Evolutionary conservation across 2,888 invertebrate genomes (phyloP).

Genomic region (Trissolcus brochymenae): DNA sequence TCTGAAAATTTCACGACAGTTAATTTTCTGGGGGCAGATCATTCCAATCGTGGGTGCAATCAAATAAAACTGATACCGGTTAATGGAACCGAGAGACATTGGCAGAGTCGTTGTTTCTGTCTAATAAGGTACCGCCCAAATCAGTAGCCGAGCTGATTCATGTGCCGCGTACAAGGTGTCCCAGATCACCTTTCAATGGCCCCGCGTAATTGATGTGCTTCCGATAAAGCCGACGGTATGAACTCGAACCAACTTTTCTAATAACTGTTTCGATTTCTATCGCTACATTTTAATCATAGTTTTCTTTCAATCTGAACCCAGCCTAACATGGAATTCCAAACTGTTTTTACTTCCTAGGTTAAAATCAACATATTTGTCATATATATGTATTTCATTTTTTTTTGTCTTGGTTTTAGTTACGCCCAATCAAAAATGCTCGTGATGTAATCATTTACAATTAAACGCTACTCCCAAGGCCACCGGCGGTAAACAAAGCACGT

Average conservation of each 20-base stretch:
- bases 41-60: too few relatives aligned
- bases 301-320: conserved; percentile 7
- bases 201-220: conserved; percentile 39
- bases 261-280: conserved; percentile 39
- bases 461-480: conserved; percentile 32
- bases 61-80: conserved; percentile 38
- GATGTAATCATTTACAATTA: conserved; percentile 15
- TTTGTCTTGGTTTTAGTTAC: background rate
- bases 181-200: conserved; percentile 31
- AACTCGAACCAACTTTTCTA: conserved; percentile 40
- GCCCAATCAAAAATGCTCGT: too few relatives aligned
- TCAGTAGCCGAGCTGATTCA: conserved; percentile 39
- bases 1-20: conserved; percentile 23
- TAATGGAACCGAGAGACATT: conserved; percentile 16
- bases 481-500: conserved; percentile 53
- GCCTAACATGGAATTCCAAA: too few relatives aligned
- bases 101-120: conserved; percentile 38
- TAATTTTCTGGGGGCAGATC: conserved; percentile 15
- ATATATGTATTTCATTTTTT: too few relatives aligned
- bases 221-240: conserved; percentile 23
- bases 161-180: conserved; percentile 41
- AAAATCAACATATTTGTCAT: too few relatives aligned
- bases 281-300: conserved; percentile 43
- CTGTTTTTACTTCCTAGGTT: too few relatives aligned
- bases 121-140: conserved; percentile 51